Base-by-base conservation (phyloP, 2,888 invertebrate species). In the Lasioglossum morio region DNA sequence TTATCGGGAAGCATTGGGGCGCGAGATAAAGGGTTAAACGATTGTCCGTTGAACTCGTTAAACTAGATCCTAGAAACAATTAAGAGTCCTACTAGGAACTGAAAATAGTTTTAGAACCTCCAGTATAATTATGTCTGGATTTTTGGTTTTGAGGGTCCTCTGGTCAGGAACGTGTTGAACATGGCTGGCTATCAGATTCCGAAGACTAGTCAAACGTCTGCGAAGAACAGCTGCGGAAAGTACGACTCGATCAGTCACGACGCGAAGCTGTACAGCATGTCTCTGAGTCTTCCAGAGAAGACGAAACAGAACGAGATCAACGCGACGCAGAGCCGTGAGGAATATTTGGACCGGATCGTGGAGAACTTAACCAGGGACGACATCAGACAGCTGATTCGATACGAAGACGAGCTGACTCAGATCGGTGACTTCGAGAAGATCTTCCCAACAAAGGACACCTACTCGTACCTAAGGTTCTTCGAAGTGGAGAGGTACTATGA, bases 141-240 rank as follows among this genome's bases (percentile, higher is more conserved):
- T 53, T 53, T 23, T 8, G 53, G 23, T 23, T 69, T 30, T 0
- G 72, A 86, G 86, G 86, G 86, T 30, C 30, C 81, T 3, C 73
- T 85, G 27, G 40, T 86, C 10, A 78, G 48, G 30, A 78, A 86
- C 77, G 69, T 79, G 14, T 48, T 86, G 4, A 86, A 86, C 74
- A 76, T 85, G 72, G 85, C 48, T 8, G 86, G 86, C 30, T 86
- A 86, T 40, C 86, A 76, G 60, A 57, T 86, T 1, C 86, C 86
- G 4, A 85, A n/a, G 27, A 30, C 5, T 60, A 76, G 81, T 4
- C 63, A 34, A 23, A 72, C 57, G 23, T 77, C 72, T 19, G 5
- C 16, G 8, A 23, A 48, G 7, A 43, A 23, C 66, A 34, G 14
- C 5, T 16, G 16, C 19, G 60, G 63, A 30, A 86, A 23, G 14